Percentiles rank a stretch among this genome's conserved stretches.
Evolutionary conservation across 2,888 invertebrate genomes (phyloP).

Genomic region (Latheticus oryzae): DNA sequence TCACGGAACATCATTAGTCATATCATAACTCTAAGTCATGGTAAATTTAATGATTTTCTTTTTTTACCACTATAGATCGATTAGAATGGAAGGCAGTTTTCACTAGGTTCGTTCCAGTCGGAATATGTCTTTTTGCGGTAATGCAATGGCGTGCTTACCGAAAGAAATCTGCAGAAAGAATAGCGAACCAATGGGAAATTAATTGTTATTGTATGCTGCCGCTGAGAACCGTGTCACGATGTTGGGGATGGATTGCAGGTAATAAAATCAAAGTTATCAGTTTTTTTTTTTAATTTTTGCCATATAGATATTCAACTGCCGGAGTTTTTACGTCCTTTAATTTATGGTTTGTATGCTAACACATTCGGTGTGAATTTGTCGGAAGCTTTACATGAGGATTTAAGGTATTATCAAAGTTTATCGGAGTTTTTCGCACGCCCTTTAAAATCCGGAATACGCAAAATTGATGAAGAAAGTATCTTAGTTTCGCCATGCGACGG

Average conservation of each 20-base stretch:
- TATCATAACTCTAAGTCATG: constrained; percentile 18
- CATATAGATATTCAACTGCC: constrained; percentile 81
- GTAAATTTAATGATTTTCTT: constrained; percentile 28
- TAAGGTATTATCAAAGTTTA: constrained; percentile 81
- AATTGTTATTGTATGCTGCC: constrained; percentile 88
- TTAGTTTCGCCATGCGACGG: constrained; percentile 96
- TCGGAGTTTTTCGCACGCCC: constrained; percentile 87
- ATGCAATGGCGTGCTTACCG: constrained; percentile 68
- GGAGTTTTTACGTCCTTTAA: constrained; percentile 75
- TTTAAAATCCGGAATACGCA: constrained; percentile 80
- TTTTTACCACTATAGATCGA: constrained; percentile 63
- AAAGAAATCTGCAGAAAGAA: constrained; percentile 54
- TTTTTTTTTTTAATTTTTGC: too few relatives aligned
- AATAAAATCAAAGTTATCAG: too few relatives aligned
- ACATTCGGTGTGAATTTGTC: constrained; percentile 87
- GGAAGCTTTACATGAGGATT: constrained; percentile 84
- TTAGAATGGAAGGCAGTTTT: constrained; percentile 74
- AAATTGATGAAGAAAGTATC: constrained; percentile 75
- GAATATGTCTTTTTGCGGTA: constrained; percentile 72
- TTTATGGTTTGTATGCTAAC: constrained; percentile 83
- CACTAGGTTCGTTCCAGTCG: constrained; percentile 76
- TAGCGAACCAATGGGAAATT: constrained; percentile 69
- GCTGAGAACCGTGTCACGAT: constrained; percentile 83
- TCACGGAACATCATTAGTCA: constrained; percentile 27
- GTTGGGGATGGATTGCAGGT: constrained; percentile 90